Conservation (phyloP, 2,888 invertebrate genomes). For the Mylabris sibirica region DNA sequence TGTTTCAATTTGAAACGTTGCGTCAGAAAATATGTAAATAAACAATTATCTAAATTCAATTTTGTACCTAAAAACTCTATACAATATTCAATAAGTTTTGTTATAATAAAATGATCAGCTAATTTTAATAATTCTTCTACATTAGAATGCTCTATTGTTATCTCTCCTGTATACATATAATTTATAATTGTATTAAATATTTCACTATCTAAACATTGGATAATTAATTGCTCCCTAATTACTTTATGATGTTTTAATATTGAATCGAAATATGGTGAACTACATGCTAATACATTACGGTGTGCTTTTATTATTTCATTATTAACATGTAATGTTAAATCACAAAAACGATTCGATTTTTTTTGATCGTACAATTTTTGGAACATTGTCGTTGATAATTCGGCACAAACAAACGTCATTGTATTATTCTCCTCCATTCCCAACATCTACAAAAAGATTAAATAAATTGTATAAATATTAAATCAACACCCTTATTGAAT, state of each 20-base stretch:
- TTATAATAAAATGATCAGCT: slow-evolving; percentile 70
- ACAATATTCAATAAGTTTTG: slow-evolving; percentile 69
- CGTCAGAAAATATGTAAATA: slow-evolving; percentile 68
- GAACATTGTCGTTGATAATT: slow-evolving; percentile 56
- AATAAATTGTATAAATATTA: background rate
- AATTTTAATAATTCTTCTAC: slow-evolving; percentile 69
- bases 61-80: slow-evolving; percentile 70
- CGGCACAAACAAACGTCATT: slow-evolving; percentile 58
- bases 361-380: slow-evolving; percentile 63
- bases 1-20: slow-evolving; percentile 67
- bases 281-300: slow-evolving; percentile 69
- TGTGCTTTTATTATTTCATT: slow-evolving; percentile 68
- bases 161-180: slow-evolving; percentile 72
- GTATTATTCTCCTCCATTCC: slow-evolving; percentile 55
- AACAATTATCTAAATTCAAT: slow-evolving; percentile 69
- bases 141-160: slow-evolving; percentile 67
- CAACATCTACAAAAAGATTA: slow-evolving; percentile 45
- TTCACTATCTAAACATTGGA: slow-evolving; percentile 66
- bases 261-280: slow-evolving; percentile 71
- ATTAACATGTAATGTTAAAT: slow-evolving; percentile 68
- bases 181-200: slow-evolving; percentile 68
- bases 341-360: slow-evolving; percentile 68
- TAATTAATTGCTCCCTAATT: slow-evolving; percentile 64
- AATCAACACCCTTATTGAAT: background rate
- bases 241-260: slow-evolving; percentile 66